Conservation (phyloP, 2,888 invertebrate species). For the Clepsis dumicolana region DNA sequence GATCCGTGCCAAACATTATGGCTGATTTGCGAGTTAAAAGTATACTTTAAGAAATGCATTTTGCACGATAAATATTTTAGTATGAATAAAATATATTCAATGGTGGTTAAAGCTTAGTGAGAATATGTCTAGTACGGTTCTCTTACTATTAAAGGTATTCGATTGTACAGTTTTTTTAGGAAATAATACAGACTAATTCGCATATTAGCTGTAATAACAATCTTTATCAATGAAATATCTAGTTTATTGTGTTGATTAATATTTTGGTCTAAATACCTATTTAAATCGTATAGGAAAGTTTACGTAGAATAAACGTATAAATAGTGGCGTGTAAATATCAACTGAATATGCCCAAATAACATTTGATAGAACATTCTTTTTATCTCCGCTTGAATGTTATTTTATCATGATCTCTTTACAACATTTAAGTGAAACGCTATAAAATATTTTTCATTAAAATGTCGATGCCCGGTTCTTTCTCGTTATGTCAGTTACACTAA, state of each 20-base stretch:
- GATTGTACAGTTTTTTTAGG: not conserved
- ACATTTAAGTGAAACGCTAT: not conserved
- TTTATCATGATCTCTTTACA: slow-evolving; percentile 1
- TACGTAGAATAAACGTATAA: slow-evolving; percentile 4
- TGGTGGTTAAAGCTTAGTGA: too few relatives aligned
- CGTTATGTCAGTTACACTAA: not conserved
- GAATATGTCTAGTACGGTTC: too few relatives aligned
- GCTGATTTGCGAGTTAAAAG: not conserved
- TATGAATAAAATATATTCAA: too few relatives aligned
- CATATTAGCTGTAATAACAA: slow-evolving; percentile 5
- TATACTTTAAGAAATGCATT: not conserved
- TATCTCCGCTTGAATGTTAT: slow-evolving; percentile 34
- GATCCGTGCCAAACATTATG: slow-evolving; percentile 14
- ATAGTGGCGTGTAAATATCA: slow-evolving; percentile 6
- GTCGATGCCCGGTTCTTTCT: not conserved
- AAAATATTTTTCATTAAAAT: not conserved
- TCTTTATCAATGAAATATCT: not conserved
- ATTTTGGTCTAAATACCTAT: slow-evolving; percentile 9
- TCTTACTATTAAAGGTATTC: not conserved
- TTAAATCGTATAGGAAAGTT: slow-evolving; percentile 1
- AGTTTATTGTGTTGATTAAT: slow-evolving; percentile 4
- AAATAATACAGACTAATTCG: not conserved
- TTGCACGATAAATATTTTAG: too few relatives aligned
- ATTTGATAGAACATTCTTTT: slow-evolving; percentile 15
- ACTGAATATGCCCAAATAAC: slow-evolving; percentile 2